Conservation (phyloP, 2,888 invertebrate genomes). For the Listrodromus nycthemerus region DNA sequence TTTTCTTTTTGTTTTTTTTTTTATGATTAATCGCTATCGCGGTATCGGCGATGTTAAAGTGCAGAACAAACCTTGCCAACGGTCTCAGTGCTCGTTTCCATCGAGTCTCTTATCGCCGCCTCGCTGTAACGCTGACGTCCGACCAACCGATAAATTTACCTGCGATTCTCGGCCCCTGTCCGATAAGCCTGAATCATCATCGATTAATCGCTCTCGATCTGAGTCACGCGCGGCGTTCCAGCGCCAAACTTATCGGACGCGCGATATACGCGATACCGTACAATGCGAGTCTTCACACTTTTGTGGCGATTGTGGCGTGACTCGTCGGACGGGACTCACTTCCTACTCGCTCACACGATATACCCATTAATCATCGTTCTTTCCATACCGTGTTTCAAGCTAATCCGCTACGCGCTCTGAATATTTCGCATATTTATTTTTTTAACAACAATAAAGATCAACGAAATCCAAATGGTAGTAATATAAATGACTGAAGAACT, state of each 20-base stretch:
- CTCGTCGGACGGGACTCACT: not conserved
- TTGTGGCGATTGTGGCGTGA: constrained; percentile 18
- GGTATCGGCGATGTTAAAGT: constrained; percentile 59
- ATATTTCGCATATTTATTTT: constrained; percentile 22
- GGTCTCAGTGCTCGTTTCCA: constrained; percentile 39
- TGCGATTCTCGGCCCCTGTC: constrained; percentile 33
- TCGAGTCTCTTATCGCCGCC: constrained; percentile 18
- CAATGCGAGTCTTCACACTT: constrained; percentile 19
- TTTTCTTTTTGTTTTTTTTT: constrained; percentile 1
- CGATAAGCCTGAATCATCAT: constrained; percentile 56
- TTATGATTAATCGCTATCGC: constrained; percentile 41
- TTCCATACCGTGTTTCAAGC: not conserved
- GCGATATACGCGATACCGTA: not conserved
- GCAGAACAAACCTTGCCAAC: constrained; percentile 52
- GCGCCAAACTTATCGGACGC: not conserved
- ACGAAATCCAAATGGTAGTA: no score
- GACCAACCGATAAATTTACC: constrained; percentile 53
- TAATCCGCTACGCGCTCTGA: not conserved
- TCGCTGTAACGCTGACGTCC: constrained; percentile 15
- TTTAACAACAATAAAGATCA: not conserved
- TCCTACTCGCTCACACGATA: constrained; percentile 13
- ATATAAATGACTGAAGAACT: no score
- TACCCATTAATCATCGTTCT: constrained; percentile 16
- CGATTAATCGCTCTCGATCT: constrained; percentile 54
- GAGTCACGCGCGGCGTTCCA: constrained; percentile 29